Evolutionary conservation across 2,113 vertebrate species (phyloP), one percentile per base, ranked within the genome.

Genomic region (Oncorhynchus mykiss): DNA sequence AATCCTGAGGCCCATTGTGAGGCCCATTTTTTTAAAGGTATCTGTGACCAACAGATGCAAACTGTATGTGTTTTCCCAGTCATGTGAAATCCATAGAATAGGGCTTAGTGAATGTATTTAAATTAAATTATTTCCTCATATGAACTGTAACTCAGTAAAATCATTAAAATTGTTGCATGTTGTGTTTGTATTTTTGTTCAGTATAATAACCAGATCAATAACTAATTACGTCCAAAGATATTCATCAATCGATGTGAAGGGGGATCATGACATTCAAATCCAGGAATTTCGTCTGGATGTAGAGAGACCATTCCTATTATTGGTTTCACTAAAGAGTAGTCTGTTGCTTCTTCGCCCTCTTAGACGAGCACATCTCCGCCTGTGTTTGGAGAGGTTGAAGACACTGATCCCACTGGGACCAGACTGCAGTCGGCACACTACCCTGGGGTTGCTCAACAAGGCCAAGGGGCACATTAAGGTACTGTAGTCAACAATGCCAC

Each of bases 391-490:
- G 83, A 94, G 95, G 78, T 95, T 98, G 80, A 98, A 98, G 94
- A 95, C 95, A 84, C 94, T 98, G 89, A 98, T 98, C 87, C 97
- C 97, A 1, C 94, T 98, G 86, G 97, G 95, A 91, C 93, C 96
- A 87, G 96, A 97, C 85, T 96, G 95, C 89, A 95, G 94, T 91
- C 93, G 97, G 86, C 97, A 98, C 86, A 98, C 97, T 20, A 98
- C 97, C 16, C 96, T 98, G 86, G 97, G 97, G 91, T 94, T 98
- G 87, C 96, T 98, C 80, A 97, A 97, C 91, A 98, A 98, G 95
- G 96, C 96, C 95, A 97, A 97, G 96, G 91, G 93, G 91, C 97
- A 97, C 85, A 98, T 98, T 91, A 98, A 98, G 96, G 97, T 98
- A 91, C 64, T 81, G 74, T 80, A 79, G 24, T 77, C 51, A 69